These are phyloP conservation scores for Bibio marci DNA, from an alignment of 2,888 invertebrate species.

Conservation along the genomic window DNA sequence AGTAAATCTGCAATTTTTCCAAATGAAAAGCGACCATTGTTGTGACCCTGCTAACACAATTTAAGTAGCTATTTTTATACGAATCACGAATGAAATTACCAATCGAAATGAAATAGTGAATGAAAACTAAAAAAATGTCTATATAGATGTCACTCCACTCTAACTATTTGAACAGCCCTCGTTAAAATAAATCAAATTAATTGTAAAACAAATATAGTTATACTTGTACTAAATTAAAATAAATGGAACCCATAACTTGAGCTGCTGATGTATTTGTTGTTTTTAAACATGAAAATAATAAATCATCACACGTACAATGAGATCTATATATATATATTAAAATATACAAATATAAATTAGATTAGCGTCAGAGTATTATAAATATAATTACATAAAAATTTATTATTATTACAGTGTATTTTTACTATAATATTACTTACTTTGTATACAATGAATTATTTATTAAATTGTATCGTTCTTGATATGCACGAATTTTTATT, in stretches of 20 bases:
- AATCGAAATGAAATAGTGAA: no score
- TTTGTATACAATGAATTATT: slow-evolving; percentile 76
- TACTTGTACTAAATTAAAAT: slow-evolving; percentile 67
- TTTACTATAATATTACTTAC: no score
- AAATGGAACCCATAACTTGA: slow-evolving; percentile 61
- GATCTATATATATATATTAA: slow-evolving; percentile 44
- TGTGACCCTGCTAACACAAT: neutral
- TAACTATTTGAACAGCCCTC: no score
- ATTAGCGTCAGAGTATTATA: no score
- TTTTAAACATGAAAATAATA: slow-evolving; percentile 60
- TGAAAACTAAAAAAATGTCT: no score
- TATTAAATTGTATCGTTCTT: slow-evolving; percentile 56
- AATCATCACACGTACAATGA: slow-evolving; percentile 75
- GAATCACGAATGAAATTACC: neutral
- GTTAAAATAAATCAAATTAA: neutral
- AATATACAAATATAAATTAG: no score
- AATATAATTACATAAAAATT: no score
- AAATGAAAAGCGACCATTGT: no score
- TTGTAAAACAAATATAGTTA: neutral
- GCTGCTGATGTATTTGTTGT: slow-evolving; percentile 55
- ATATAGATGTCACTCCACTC: no score
- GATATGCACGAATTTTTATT: slow-evolving; percentile 43
- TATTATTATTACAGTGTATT: no score
- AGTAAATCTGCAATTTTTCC: no score
- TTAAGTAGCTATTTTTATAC: neutral